Conservation (phyloP, 37 sponge, comb jelly and placozoan species). For the Ephydatia muelleri region DNA sequence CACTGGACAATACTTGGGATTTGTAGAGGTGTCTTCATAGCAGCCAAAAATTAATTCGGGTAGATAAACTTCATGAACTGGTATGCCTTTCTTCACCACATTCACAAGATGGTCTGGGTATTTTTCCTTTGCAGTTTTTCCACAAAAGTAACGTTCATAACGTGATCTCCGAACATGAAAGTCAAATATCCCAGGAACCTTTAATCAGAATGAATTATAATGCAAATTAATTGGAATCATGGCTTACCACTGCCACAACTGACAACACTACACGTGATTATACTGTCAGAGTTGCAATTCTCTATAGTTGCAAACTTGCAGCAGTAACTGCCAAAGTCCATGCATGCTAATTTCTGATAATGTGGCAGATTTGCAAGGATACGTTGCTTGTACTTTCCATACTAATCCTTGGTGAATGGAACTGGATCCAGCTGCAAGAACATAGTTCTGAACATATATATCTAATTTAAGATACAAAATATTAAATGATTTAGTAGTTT, state of each 20-base stretch:
- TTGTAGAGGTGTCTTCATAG: background rate
- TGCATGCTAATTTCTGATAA: background rate
- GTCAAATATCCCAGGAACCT: constrained; percentile 42
- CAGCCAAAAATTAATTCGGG: constrained; percentile 16
- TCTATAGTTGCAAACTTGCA: constrained; percentile 25
- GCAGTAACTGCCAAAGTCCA: constrained; percentile 36
- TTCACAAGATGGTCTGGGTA: constrained; percentile 6
- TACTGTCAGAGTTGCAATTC: background rate
- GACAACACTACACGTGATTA: constrained; percentile 1
- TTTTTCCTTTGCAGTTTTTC: constrained; percentile 25
- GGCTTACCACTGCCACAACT: constrained; percentile 22
- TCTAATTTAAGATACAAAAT: too few relatives aligned
- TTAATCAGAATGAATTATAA: too few relatives aligned
- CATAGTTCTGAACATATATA: too few relatives aligned
- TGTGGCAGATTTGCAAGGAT: background rate
- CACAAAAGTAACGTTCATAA: constrained; percentile 37
- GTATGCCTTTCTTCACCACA: constrained; percentile 11
- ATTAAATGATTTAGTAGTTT: too few relatives aligned
- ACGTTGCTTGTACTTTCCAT: constrained; percentile 32
- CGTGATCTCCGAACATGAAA: constrained; percentile 23
- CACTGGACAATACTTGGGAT: constrained; percentile 16
- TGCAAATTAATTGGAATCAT: background rate
- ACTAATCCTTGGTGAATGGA: constrained; percentile 33
- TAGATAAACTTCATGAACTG: constrained; percentile 1
- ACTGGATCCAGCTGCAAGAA: constrained; percentile 9